Conservation (phyloP, 2,888 invertebrate genomes). For the Hoplodrina ambigua region DNA sequence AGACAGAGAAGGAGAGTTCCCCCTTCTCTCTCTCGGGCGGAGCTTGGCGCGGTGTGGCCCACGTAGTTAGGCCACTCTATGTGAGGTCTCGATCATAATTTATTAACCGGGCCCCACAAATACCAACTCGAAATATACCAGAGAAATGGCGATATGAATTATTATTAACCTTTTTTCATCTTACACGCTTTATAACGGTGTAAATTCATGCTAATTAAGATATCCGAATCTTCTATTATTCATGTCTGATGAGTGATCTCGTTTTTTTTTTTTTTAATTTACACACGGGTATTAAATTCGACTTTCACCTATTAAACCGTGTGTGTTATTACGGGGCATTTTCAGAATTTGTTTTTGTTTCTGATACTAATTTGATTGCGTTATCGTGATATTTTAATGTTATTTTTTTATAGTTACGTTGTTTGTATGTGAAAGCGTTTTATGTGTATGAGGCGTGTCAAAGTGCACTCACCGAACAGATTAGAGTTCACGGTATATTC, state of each 20-base stretch:
- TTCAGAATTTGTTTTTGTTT: slow-evolving; percentile 73
- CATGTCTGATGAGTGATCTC: slow-evolving; percentile 69
- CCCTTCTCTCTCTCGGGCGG: slow-evolving; percentile 81
- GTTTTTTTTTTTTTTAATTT: slow-evolving; percentile 66
- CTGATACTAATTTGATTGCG: slow-evolving; percentile 75
- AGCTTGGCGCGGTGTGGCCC: slow-evolving; percentile 78
- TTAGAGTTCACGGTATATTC: slow-evolving; percentile 55
- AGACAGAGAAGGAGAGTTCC: slow-evolving; percentile 51
- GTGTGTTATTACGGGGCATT: slow-evolving; percentile 68
- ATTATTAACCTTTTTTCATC: slow-evolving; percentile 71
- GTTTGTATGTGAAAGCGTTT: slow-evolving; percentile 64
- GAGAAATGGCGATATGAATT: slow-evolving; percentile 80
- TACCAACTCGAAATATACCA: slow-evolving; percentile 79
- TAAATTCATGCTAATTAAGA: slow-evolving; percentile 82
- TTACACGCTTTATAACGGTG: slow-evolving; percentile 71
- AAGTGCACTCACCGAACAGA: slow-evolving; percentile 57
- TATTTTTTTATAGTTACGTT: slow-evolving; percentile 47
- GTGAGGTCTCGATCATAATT: slow-evolving; percentile 88
- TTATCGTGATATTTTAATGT: slow-evolving; percentile 75
- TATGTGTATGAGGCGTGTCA: slow-evolving; percentile 62
- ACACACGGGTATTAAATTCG: slow-evolving; percentile 54
- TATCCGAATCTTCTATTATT: slow-evolving; percentile 75
- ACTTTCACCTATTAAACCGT: slow-evolving; percentile 67
- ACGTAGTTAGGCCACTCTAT: slow-evolving; percentile 83
- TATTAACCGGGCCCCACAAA: slow-evolving; percentile 85